Evolutionary conservation across 2,113 vertebrate genomes (phyloP), one percentile per base, ranked within the genome.

Genomic region (Strigops habroptila): DNA sequence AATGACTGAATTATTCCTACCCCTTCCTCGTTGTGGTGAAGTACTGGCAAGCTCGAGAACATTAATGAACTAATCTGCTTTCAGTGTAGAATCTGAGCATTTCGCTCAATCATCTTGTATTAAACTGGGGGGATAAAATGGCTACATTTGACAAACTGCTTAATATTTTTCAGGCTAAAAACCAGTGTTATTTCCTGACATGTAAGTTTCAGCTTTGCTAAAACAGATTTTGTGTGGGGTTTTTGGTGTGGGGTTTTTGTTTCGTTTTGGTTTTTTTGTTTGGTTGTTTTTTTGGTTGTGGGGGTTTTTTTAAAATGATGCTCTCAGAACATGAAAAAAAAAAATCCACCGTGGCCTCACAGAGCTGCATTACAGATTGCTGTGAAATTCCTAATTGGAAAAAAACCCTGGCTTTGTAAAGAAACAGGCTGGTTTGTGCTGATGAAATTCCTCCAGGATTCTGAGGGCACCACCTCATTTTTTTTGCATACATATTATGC

Each of bases 391-490:
- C 53, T 93, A 68, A 91, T 87, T 68, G 46, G 43, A 69, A 90
- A 60, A 85, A 93, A 70, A 8, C 14, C 23, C 31, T 82, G 59
- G 33, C 44, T 89, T 89, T 76, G 16, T 68, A 77, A 91, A 86
- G 75, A 85, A 88, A 23, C 46, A 85, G 30, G 24, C 62, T 92
- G 43, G 7, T 91, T 74, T 90, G 30, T 82, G 53, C 69, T 89
- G 63, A 59, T 84, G 57, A 93, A 95, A 88, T 93, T 73, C 67
- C 73, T 92, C 43, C 44, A 67, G 86, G 69, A 86, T 90, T 90
- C 91, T 87, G 76, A 92, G 86, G 86, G 69, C 74, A 92, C 49
- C 87, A 88, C 69, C 84, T 93, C 57, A 46, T 55, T 88, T 97
- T 95, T 91, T 96, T 86, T 84, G 53, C 76, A 68, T 88, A 75